Evolutionary conservation across 2,797 vertebrate genomes (phyloP), one percentile per base, ranked within the genome.

Genomic region (Hoplostethus mediterraneus): DNA sequence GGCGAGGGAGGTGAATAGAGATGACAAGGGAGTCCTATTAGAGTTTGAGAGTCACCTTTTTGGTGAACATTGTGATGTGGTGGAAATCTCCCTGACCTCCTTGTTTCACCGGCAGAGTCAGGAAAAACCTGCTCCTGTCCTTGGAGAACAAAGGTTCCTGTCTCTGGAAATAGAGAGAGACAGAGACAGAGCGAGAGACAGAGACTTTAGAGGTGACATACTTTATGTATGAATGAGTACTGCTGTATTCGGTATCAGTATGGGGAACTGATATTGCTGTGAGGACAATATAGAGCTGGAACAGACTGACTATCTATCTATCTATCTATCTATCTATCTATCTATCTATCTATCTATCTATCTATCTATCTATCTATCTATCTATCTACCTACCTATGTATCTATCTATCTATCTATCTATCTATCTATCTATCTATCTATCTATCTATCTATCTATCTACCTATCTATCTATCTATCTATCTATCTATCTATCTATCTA

Each of bases 21-120:
- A 5, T 16, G 30, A 52, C 36, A 42, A 42, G 10, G 36, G 13
- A 14, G 21, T 21, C 28, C 0, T 57, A 21, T 21, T 21, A 21
- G 21, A 21, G 21, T 21, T 9, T 12, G 17, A 54, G 33, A 42
- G 90, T 91, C 85, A 99, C 98, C 97, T 97, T 96, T 42, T 93
- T 92, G n/a, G 92, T 91, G 89, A 98, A 96, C 98, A 98, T 98
- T 4, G 96, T 95, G 76, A 99, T 93, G 90, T 99, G 98, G 75
- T 97, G 95, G 75, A 98, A 99, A 62, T 98, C 97, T 8, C 97
- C 97, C 2, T 96, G 96, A 1, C 97, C 97, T 0, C 98, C 98
- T 86, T 98, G 97, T 71, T 96, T 99, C 63, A 98, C 95, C 0
- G 98, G 98, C 52, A 97, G 95, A 0, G 94, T 95, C 90, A 98